Base-by-base conservation (phyloP, 2,113 vertebrate genomes). In the Oncorhynchus mykiss region DNA sequence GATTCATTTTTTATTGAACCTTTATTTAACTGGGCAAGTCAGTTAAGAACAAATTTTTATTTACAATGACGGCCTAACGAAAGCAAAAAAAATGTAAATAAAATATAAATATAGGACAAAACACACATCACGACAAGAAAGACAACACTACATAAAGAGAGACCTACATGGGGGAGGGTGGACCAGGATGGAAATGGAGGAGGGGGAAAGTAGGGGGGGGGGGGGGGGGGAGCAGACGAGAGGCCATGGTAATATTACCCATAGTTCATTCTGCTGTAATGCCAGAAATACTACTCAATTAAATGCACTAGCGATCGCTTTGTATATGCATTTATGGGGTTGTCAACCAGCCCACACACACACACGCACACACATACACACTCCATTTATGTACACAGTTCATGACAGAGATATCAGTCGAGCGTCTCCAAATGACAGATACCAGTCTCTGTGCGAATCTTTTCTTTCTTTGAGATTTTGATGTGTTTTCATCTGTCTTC, bases 401-500 rank as follows among this genome's bases (percentile, higher is more conserved):
- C 59, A 31, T 14, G 39, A 78, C 54, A 59, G 6, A 31, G 68
- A 82, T 77, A 29, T 27, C 68, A 71, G 71, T 81, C 65, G 84
- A 79, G 67, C 73, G 71, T 78, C 77, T 73, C 77, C 80, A 82
- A 75, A 84, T 82, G 74, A 75, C 76, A 65, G 69, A 57, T 67
- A 72, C 29, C 39, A 73, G 76, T 74, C 71, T 75, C 72, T 62
- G 34, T 48, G 25, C 34, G 9, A 9, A 75, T 79, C 72, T 67
- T 22, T 51, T 74, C 79, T 79, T 88, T 83, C 78, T 66, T 57
- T 73, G 78, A 54, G 72, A 81, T 45, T 81, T 86, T 88, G 85
- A 85, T 86, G 79, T 73, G 78, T 78, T 84, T 80, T 88, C 84
- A 88, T 89, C 83, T 80, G 73, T 85, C 82, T 83, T 88, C 60